Conservation (phyloP, 2,888 invertebrate species). For the Sabatieria punctata region DNA sequence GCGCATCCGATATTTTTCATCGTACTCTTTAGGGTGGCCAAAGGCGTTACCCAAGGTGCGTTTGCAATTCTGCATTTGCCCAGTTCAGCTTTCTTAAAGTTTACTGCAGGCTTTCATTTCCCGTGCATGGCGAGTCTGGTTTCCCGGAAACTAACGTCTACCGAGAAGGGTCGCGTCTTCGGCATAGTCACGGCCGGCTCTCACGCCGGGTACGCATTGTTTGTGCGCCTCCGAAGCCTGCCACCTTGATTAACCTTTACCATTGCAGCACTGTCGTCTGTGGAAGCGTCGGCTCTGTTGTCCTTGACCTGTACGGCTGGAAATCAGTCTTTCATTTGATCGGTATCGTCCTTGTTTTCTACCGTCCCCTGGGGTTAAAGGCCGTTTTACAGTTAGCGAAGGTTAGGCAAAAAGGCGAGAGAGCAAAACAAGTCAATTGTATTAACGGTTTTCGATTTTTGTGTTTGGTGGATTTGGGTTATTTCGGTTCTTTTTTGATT, state of each 20-base stretch:
- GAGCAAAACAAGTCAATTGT: too few species aligned
- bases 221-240: background rate
- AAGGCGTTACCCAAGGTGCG: constrained; percentile 47
- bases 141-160: constrained; percentile 46
- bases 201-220: constrained; percentile 33
- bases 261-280: constrained; percentile 47
- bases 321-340: constrained; percentile 46
- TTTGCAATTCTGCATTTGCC: too few species aligned
- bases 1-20: constrained; percentile 40
- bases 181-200: constrained; percentile 48
- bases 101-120: constrained; percentile 44
- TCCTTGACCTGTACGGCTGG: constrained; percentile 50
- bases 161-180: constrained; percentile 49
- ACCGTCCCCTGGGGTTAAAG: too few species aligned
- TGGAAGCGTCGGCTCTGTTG: constrained; percentile 48
- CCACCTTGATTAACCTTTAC: too few species aligned
- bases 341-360: constrained; percentile 32
- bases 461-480: too few species aligned
- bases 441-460: too few species aligned
- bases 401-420: too few species aligned
- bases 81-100: background rate
- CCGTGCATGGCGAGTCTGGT: constrained; percentile 52
- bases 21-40: constrained; percentile 44
- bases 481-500: too few species aligned
- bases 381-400: too few species aligned